Evolutionary conservation across 2,797 vertebrate species (phyloP).

Genomic region (Onychomys arenicola): DNA sequence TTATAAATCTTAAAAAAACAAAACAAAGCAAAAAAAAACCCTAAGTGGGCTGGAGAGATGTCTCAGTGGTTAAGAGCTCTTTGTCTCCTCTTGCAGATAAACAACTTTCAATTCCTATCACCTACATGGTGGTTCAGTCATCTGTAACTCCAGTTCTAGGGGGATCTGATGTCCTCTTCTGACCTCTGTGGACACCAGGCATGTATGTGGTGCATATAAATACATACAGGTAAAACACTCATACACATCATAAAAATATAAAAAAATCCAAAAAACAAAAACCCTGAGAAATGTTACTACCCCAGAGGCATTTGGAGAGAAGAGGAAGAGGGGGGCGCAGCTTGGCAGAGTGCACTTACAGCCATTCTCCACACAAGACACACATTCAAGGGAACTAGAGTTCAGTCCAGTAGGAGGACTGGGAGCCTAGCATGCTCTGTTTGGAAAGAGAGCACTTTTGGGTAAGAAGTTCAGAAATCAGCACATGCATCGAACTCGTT

Average conservation of each 20-base stretch:
- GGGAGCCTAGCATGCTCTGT: background rate
- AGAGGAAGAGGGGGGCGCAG: rapidly evolving
- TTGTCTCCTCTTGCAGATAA: background rate
- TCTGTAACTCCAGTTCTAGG: background rate
- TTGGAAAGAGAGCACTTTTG: background rate
- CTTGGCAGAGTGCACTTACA: too few relatives aligned
- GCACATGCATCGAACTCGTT: background rate
- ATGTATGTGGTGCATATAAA: background rate
- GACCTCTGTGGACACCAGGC: background rate
- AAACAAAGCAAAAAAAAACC: too few relatives aligned
- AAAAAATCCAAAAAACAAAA: background rate
- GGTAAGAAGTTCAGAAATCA: background rate
- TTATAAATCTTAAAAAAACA: background rate
- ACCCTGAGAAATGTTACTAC: background rate
- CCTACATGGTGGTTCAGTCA: background rate
- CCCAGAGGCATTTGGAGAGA: background rate
- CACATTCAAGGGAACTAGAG: background rate
- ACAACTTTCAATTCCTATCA: background rate
- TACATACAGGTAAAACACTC: background rate
- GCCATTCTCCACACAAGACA: background rate
- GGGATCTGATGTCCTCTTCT: background rate
- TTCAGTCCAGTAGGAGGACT: background rate
- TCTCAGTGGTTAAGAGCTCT: background rate
- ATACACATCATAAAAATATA: background rate
- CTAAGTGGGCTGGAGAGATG: background rate